phyloP scores from a whole-genome alignment of 92 coral and sea anemone species.

The Heliopora coerulea region DNA sequence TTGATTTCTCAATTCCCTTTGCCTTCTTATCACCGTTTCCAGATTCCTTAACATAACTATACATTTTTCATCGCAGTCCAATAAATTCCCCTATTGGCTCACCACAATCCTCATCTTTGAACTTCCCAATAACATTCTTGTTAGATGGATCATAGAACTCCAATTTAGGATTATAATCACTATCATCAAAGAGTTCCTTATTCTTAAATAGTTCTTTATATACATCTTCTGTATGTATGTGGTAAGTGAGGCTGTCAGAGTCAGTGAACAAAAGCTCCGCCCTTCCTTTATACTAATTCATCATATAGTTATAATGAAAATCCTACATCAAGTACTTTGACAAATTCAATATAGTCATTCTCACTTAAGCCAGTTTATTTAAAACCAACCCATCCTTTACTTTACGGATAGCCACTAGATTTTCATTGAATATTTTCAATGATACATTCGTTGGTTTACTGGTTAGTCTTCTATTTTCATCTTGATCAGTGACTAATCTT shows the following conservation, averaged over 20 bases:
- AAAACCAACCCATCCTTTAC: neutral
- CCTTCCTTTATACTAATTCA: neutral
- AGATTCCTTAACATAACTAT: neutral
- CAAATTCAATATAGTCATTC: conserved; percentile 12
- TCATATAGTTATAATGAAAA: conserved; percentile 45
- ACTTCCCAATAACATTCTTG: conserved; percentile 11
- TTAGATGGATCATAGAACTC: no score
- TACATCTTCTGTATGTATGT: conserved; percentile 22
- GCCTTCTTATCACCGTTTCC: conserved; percentile 1
- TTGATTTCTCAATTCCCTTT: neutral
- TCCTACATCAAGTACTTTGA: conserved; percentile 33
- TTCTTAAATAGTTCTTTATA: neutral
- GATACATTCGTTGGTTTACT: no score
- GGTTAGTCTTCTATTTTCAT: no score
- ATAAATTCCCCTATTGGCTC: neutral
- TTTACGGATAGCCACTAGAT: neutral
- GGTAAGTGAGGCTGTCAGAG: conserved; percentile 24
- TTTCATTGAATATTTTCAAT: neutral
- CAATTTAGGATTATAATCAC: neutral
- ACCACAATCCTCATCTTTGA: conserved; percentile 6
- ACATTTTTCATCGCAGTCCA: neutral
- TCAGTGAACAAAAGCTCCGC: conserved; percentile 38
- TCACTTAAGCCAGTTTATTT: neutral
- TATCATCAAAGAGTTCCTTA: neutral
- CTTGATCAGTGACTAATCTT: no score